Conservation (phyloP, 2,113 vertebrate genomes). For the Sander vitreus region DNA sequence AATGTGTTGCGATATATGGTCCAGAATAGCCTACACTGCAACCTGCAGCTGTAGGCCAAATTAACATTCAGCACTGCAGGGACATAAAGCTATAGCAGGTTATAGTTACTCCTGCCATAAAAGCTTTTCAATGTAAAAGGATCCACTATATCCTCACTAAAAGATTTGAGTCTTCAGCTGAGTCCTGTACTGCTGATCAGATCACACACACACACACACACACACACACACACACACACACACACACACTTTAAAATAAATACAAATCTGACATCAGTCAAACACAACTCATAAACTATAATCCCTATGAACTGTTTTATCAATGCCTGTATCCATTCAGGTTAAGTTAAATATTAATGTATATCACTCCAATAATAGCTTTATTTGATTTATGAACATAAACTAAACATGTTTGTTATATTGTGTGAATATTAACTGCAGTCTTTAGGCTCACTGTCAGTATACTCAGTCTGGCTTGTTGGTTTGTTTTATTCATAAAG, state of each 20-base stretch:
- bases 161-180: background rate
- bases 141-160: background rate
- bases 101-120: background rate
- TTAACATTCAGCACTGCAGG: background rate
- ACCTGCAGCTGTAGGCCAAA: constrained; percentile 1
- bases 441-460: background rate
- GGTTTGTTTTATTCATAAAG: background rate
- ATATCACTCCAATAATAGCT: background rate
- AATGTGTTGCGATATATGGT: constrained; percentile 35
- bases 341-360: constrained; percentile 25
- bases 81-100: background rate
- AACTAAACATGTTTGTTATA: background rate
- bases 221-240: constrained; percentile 7
- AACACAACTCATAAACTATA: constrained; percentile 10
- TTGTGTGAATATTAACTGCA: background rate
- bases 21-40: constrained; percentile 40
- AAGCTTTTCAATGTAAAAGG: background rate
- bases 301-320: constrained; percentile 7
- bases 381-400: constrained; percentile 9
- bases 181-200: background rate
- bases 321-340: background rate
- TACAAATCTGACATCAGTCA: constrained; percentile 11
- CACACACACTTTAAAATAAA: background rate
- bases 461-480: background rate
- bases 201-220: constrained; percentile 6